phyloP scores from a whole-genome alignment of 92 coral and sea anemone species.

The Bergia puertoricense region DNA sequence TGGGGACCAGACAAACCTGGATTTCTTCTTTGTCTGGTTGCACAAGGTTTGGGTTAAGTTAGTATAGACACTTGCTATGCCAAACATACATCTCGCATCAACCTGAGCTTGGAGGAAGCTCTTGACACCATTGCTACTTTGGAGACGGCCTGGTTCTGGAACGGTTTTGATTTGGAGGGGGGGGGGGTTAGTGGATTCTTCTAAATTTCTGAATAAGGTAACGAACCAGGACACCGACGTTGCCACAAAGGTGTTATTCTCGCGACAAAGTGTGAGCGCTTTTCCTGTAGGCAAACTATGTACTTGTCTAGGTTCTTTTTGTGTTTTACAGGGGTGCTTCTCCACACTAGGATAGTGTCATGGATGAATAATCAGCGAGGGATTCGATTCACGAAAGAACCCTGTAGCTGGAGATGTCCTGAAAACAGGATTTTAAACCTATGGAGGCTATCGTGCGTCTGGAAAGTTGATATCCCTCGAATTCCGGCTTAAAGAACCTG shows the following conservation, averaged over 20 bases:
- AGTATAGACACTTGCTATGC: conserved; percentile 23
- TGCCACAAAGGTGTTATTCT: conserved; percentile 36
- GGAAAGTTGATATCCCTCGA: conserved; percentile 21
- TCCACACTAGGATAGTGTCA: conserved; percentile 40
- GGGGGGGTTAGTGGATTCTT: conserved; percentile 29
- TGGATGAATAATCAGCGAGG: conserved; percentile 40
- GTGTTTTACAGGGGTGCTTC: conserved; percentile 25
- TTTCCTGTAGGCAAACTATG: conserved; percentile 11
- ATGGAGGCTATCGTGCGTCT: conserved; percentile 35
- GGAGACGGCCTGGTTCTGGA: conserved; percentile 23
- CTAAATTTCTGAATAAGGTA: conserved; percentile 31
- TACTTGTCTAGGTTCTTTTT: conserved; percentile 28
- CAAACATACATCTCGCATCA: conserved; percentile 38
- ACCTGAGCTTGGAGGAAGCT: conserved; percentile 45
- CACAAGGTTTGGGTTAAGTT: no score
- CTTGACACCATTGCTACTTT: conserved; percentile 12
- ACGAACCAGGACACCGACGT: conserved; percentile 45
- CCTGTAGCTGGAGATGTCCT: conserved; percentile 33
- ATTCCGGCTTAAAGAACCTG: conserved; percentile 15
- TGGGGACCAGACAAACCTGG: no score
- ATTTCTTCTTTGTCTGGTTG: no score
- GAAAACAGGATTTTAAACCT: conserved; percentile 41
- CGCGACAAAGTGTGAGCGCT: not conserved
- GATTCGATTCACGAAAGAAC: conserved; percentile 21
- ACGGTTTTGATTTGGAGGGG: not conserved